Evolutionary conservation across 2,113 vertebrate genomes (phyloP).

Genomic region (Menura novaehollandiae): DNA sequence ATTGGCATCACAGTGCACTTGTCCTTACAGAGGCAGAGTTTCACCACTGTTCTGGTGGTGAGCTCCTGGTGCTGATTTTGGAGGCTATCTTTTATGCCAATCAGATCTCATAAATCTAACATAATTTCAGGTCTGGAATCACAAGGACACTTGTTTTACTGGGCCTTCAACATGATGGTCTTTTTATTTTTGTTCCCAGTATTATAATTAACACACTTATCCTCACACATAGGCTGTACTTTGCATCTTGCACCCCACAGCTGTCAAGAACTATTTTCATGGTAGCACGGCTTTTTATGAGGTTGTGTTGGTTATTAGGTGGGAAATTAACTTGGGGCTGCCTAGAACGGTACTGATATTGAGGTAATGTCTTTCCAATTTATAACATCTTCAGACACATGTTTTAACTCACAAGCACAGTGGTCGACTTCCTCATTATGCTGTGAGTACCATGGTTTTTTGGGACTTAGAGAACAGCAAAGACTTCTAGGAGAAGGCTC

Average conservation of each 20-base stretch:
- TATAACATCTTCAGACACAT: neutral
- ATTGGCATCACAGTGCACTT: fast-evolving
- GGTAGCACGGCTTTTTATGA: neutral
- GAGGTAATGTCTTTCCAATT: neutral
- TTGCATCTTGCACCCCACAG: neutral
- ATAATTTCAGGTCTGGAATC: neutral
- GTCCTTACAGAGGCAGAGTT: neutral
- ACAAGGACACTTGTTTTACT: neutral
- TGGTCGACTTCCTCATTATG: neutral
- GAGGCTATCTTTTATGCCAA: neutral
- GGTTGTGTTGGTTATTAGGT: neutral
- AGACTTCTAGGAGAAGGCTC: neutral
- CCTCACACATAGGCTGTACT: neutral
- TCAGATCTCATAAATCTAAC: neutral
- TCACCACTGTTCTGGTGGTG: neutral
- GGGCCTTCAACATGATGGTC: neutral
- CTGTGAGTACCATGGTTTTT: fast-evolving
- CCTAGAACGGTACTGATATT: neutral
- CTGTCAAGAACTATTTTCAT: neutral
- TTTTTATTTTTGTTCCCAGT: neutral
- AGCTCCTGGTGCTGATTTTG: neutral
- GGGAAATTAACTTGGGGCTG: neutral
- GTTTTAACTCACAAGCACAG: neutral
- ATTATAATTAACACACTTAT: neutral
- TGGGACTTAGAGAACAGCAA: neutral